Evolutionary conservation across 2,113 vertebrate species (phyloP).

Genomic region (Brachyhypopomus occidentalis): DNA sequence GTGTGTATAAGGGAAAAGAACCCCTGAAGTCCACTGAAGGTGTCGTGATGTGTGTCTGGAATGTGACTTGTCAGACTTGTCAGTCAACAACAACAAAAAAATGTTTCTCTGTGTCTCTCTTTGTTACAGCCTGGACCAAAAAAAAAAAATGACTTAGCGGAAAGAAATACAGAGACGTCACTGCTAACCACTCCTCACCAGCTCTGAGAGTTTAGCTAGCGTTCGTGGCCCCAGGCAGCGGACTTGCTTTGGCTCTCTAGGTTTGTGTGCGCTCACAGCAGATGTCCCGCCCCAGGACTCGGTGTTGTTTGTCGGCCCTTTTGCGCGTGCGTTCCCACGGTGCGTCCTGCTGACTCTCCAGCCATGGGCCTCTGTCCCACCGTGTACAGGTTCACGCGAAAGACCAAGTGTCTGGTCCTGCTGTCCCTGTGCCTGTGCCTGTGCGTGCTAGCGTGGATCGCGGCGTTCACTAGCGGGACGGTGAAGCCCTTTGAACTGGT

Average conservation of each 20-base stretch:
- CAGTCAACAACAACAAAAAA: too few relatives aligned
- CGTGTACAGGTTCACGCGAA: slow-evolving; percentile 69
- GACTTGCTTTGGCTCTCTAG: background rate
- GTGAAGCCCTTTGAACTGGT: slow-evolving; percentile 56
- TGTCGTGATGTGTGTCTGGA: too few relatives aligned
- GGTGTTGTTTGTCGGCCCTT: slow-evolving; percentile 2
- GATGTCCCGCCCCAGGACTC: slow-evolving; percentile 33
- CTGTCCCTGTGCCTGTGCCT: slow-evolving; percentile 74
- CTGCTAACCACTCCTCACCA: too few relatives aligned
- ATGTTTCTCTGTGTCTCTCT: too few relatives aligned
- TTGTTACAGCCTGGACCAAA: too few relatives aligned
- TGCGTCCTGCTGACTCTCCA: slow-evolving; percentile 37
- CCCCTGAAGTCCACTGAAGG: too few relatives aligned
- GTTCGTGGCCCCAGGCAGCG: background rate
- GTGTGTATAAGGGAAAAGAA: too few relatives aligned
- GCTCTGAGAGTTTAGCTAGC: background rate
- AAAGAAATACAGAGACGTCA: too few relatives aligned
- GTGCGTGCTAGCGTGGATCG: slow-evolving; percentile 80
- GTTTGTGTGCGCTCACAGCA: background rate
- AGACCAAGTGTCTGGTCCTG: slow-evolving; percentile 77
- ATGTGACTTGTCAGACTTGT: too few relatives aligned
- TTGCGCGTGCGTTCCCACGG: background rate
- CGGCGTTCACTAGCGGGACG: slow-evolving; percentile 69
- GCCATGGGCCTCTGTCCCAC: slow-evolving; percentile 74
- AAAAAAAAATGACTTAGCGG: too few relatives aligned